phyloP scores from a whole-genome alignment of 2,888 invertebrate genomes.

The Zygaena filipendulae region DNA sequence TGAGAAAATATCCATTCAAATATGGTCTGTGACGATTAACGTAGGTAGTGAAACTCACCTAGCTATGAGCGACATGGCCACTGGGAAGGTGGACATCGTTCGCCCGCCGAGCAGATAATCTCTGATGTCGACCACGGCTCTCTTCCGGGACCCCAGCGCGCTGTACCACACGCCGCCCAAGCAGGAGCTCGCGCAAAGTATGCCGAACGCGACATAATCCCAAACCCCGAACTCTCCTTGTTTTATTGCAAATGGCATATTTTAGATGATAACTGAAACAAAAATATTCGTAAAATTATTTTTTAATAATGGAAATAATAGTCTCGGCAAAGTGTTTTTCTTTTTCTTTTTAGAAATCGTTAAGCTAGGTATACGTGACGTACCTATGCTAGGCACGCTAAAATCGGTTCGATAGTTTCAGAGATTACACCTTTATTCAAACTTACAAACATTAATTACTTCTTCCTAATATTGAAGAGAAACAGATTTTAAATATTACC shows the following conservation, averaged over 20 bases:
- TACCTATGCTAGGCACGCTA: too few relatives aligned
- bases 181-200: constrained; percentile 77
- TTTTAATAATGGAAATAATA: too few relatives aligned
- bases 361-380: too few relatives aligned
- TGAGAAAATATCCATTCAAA: too few relatives aligned
- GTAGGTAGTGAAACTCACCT: constrained; percentile 75
- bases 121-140: constrained; percentile 66
- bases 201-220: constrained; percentile 75
- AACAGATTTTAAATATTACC: too few relatives aligned
- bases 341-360: too few relatives aligned
- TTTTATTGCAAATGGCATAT: constrained; percentile 46
- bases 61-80: constrained; percentile 87
- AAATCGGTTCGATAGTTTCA: too few relatives aligned
- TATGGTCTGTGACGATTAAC: too few relatives aligned
- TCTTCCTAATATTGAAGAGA: too few relatives aligned
- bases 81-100: constrained; percentile 81
- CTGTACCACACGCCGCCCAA: constrained; percentile 80
- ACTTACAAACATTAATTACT: too few relatives aligned
- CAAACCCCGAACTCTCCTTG: constrained; percentile 47
- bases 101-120: constrained; percentile 84
- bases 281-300: constrained; percentile 7
- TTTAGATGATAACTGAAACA: constrained; percentile 18
- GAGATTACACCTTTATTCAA: too few relatives aligned
- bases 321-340: too few relatives aligned
- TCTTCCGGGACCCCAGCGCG: constrained; percentile 60